A percentile compares a stretch with the other conserved stretches of the same genome.
Conservation (phyloP, 37 sponge, comb jelly and placozoan species). For the Spongilla lacustris region DNA sequence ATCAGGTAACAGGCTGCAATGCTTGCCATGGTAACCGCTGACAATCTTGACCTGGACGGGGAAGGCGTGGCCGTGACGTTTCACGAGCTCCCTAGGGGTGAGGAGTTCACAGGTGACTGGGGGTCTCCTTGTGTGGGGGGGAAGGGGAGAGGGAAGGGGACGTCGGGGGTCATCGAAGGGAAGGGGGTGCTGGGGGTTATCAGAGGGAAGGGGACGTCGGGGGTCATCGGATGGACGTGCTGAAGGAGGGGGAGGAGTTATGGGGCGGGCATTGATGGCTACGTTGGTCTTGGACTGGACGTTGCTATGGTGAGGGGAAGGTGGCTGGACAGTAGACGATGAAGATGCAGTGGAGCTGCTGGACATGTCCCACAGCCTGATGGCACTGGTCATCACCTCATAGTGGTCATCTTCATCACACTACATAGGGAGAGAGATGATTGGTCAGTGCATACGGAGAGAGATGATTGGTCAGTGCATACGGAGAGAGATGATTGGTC, state of each 20-base stretch:
- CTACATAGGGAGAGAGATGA: not conserved
- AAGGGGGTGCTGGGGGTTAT: no score
- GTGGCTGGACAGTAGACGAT: not conserved
- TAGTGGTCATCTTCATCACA: not conserved
- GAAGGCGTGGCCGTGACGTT: not conserved
- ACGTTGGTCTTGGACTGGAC: no score
- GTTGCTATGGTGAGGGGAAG: not conserved
- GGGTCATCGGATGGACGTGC: not conserved
- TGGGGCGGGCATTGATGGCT: no score
- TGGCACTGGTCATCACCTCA: not conserved
- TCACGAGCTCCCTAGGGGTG: not conserved
- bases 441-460: no score
- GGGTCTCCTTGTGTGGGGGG: not conserved
- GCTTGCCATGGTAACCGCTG: not conserved
- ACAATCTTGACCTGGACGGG: not conserved
- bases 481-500: no score
- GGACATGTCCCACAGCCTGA: not conserved
- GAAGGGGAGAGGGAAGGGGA: not conserved
- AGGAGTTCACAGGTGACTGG: not conserved
- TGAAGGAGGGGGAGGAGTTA: no score
- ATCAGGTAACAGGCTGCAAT: not conserved
- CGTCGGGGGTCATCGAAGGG: not conserved
- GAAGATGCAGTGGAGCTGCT: no score
- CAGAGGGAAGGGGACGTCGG: not conserved
- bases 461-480: no score